Conservation (phyloP, 2,113 vertebrate species). For the Boleophthalmus pectinirostris region DNA sequence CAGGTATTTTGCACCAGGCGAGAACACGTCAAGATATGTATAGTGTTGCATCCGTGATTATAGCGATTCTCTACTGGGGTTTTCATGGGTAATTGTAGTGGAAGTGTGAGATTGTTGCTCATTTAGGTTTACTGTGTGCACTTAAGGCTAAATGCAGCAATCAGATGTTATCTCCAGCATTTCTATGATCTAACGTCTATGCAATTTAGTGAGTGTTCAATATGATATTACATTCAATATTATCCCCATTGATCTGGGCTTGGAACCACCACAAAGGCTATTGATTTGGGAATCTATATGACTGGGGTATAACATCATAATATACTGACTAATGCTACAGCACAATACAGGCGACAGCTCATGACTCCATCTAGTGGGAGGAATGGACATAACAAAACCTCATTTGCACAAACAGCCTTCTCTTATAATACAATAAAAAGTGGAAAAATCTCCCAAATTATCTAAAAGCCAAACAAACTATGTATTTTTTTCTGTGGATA, state of each 20-base stretch:
- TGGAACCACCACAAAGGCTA: neutral
- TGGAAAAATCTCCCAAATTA: too few species aligned
- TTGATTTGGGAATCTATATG: neutral
- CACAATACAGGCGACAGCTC: neutral
- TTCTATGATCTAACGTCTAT: neutral
- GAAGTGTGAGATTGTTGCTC: constrained; percentile 1
- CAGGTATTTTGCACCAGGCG: constrained; percentile 4
- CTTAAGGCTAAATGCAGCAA: constrained; percentile 10
- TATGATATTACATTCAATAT: neutral
- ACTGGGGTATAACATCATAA: neutral
- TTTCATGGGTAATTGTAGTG: constrained; percentile 5
- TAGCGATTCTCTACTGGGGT: neutral
- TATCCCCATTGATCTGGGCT: neutral
- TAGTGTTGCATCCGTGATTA: neutral
- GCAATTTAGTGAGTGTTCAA: neutral
- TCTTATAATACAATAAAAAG: too few species aligned
- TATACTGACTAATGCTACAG: neutral
- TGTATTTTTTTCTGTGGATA: too few species aligned
- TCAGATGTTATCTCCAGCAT: constrained; percentile 15
- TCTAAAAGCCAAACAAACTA: too few species aligned
- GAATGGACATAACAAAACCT: neutral
- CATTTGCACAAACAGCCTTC: too few species aligned
- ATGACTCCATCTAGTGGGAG: neutral
- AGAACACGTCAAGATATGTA: constrained; percentile 6
- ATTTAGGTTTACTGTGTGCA: constrained; percentile 14